phyloP scores from a whole-genome alignment of 2,113 vertebrate species.

The Apodemus sylvaticus region DNA sequence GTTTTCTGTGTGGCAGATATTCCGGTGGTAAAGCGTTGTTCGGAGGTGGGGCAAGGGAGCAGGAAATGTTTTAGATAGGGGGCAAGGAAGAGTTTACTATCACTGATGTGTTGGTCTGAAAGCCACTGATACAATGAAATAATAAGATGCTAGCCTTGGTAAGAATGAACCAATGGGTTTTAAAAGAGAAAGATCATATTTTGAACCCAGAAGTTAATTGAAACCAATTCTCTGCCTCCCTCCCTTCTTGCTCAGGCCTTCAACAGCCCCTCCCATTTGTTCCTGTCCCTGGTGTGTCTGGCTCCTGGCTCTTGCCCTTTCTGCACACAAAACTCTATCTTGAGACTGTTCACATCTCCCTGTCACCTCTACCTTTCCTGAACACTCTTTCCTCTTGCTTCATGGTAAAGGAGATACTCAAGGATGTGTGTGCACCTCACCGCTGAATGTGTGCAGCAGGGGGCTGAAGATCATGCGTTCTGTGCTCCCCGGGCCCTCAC shows the following conservation, averaged over 20 bases:
- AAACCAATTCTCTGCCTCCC: not conserved
- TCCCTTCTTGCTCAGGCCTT: not conserved
- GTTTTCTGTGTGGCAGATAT: conserved; percentile 24
- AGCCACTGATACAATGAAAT: not conserved
- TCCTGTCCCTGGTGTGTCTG: not conserved
- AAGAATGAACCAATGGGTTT: not conserved
- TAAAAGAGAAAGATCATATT: not conserved
- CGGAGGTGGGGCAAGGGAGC: not conserved
- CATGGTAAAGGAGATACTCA: not conserved
- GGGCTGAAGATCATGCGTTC: not conserved
- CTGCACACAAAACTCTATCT: not conserved
- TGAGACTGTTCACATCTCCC: not conserved
- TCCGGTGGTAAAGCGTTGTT: not conserved
- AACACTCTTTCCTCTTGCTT: not conserved
- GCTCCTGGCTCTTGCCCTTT: not conserved
- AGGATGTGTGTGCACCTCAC: not conserved
- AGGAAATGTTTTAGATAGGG: not conserved
- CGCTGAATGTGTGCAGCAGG: not conserved
- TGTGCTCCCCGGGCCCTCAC: fast-evolving
- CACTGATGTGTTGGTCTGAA: not conserved
- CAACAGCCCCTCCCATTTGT: not conserved
- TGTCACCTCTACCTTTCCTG: not conserved
- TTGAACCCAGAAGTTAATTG: not conserved
- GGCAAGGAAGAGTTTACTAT: not conserved
- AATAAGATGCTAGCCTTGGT: not conserved